Percentiles rank a stretch among this genome's conserved stretches.
Evolutionary conservation across 2,888 invertebrate species (phyloP).

Genomic region (Crossocerus cetratus): DNA sequence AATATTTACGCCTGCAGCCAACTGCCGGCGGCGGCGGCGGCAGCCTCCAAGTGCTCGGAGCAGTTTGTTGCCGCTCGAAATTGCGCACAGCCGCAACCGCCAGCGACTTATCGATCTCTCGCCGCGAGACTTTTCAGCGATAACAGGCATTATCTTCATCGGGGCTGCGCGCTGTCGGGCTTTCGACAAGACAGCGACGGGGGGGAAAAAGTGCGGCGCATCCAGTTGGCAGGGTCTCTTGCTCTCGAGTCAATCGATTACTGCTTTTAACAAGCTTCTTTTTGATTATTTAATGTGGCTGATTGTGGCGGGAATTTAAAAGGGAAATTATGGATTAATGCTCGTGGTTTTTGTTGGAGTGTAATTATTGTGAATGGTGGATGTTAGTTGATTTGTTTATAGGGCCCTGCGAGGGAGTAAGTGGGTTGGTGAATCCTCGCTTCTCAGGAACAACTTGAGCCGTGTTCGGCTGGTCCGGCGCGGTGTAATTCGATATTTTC

Average conservation of each 20-base stretch:
- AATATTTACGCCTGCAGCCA: neutral
- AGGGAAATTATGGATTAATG: too few species aligned
- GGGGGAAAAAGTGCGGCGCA: conserved; percentile 41
- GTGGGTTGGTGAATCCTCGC: conserved; percentile 59
- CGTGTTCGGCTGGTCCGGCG: too few species aligned
- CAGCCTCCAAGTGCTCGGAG: neutral
- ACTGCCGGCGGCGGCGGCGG: neutral
- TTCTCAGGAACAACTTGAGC: conserved; percentile 22
- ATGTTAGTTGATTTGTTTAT: too few species aligned
- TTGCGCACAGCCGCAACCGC: neutral
- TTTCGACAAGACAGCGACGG: neutral
- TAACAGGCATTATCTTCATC: conserved; percentile 32
- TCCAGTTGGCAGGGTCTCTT: conserved; percentile 54
- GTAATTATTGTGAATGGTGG: too few species aligned
- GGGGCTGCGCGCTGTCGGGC: neutral
- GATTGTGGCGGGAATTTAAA: too few species aligned
- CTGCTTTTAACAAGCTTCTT: too few species aligned
- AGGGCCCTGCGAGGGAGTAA: too few species aligned
- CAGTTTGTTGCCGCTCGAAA: conserved; percentile 15
- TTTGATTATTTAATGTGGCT: too few species aligned
- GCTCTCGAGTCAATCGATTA: neutral
- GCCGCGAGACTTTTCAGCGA: conserved; percentile 24
- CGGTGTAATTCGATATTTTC: conserved; percentile 68
- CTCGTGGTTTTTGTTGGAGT: too few species aligned
- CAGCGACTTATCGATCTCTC: conserved; percentile 12